Evolutionary conservation across 2,888 invertebrate species (phyloP).

Genomic region (Leptinotarsa tumamoca): DNA sequence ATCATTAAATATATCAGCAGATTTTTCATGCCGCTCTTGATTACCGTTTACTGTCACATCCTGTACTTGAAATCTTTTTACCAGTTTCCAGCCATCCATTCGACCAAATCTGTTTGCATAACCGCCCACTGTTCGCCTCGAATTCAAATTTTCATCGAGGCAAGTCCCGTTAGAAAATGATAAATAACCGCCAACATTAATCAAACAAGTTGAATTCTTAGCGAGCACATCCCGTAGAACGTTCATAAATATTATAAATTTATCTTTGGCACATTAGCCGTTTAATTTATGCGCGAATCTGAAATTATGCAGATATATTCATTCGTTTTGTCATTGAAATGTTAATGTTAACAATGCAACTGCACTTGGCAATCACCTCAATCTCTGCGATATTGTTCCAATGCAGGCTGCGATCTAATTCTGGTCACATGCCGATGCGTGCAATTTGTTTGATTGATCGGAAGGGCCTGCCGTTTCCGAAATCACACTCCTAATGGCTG

Average conservation of each 20-base stretch:
- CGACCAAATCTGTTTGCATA: no score
- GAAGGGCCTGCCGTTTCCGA: not conserved
- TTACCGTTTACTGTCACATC: no score
- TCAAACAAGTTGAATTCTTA: constrained; percentile 2
- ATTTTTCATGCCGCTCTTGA: no score
- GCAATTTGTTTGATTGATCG: constrained; percentile 18
- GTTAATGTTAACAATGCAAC: constrained; percentile 56
- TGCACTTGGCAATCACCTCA: constrained; percentile 60
- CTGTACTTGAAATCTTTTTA: no score
- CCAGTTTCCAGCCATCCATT: no score
- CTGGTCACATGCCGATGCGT: constrained; percentile 4
- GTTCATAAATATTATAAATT: constrained; percentile 25
- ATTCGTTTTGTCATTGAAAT: constrained; percentile 58
- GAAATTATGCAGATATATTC: constrained; percentile 56
- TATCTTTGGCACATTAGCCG: constrained; percentile 34
- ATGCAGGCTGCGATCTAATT: constrained; percentile 8
- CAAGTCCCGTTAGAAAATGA: constrained; percentile 4
- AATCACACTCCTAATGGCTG: not conserved
- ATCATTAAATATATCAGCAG: no score
- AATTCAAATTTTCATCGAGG: not conserved
- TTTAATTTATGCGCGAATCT: constrained; percentile 33
- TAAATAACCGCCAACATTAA: constrained; percentile 3
- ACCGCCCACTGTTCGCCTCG: no score
- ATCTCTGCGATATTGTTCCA: constrained; percentile 36
- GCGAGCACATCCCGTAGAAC: not conserved